Percentiles rank a stretch among this genome's conserved stretches.
Evolutionary conservation across 1,140 invertebrate species (phyloP).

Genomic region (Diploscapter pachys): DNA sequence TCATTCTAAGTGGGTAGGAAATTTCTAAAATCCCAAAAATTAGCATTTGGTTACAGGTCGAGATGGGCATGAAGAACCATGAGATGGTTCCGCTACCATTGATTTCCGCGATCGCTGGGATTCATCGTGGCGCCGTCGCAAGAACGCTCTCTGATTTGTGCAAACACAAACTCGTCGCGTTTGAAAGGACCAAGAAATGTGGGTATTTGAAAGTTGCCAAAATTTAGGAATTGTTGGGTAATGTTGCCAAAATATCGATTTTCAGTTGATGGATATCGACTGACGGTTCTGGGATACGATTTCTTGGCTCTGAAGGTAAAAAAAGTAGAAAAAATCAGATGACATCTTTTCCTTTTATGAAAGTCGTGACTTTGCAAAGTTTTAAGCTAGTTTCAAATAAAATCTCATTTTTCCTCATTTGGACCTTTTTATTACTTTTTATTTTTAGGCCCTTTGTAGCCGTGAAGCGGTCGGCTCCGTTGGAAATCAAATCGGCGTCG

Average conservation of each 20-base stretch:
- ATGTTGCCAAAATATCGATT: conserved; percentile 25
- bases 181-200: conserved; percentile 90
- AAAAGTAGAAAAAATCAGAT: no score
- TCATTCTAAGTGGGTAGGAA: no score
- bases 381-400: no score
- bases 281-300: conserved; percentile 94
- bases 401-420: no score
- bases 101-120: conserved; percentile 86
- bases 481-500: conserved; percentile 97
- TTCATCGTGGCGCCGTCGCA: conserved; percentile 84
- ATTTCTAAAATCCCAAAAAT: no score
- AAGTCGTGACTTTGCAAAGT: no score
- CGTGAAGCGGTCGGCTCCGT: conserved; percentile 76
- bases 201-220: conserved; percentile 58
- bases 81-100: conserved; percentile 85
- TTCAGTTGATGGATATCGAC: conserved; percentile 86
- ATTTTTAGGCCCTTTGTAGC: conserved; percentile 68
- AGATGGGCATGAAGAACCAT: conserved; percentile 99
- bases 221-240: not conserved
- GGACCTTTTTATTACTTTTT: no score
- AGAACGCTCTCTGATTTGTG: conserved; percentile 84
- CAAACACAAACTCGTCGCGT: conserved; percentile 81
- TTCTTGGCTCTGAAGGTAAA: conserved; percentile 77
- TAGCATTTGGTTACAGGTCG: conserved; percentile 69
- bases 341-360: no score